A percentile compares a stretch with the other conserved stretches of the same genome.
Conservation (phyloP, 2,888 invertebrate species). For the Andrena haemorrhoa region DNA sequence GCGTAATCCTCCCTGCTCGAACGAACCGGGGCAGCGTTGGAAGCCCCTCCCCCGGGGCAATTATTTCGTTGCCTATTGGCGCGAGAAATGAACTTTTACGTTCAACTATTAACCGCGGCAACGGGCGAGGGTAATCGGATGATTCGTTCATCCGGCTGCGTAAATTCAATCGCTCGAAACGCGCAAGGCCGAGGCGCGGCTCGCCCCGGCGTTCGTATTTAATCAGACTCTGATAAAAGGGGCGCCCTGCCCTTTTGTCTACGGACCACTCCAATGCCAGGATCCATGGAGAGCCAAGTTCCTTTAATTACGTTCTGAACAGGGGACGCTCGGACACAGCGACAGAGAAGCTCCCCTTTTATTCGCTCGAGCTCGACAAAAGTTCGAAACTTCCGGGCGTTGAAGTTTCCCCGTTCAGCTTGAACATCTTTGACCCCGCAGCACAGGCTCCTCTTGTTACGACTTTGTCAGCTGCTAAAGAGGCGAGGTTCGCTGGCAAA, state of each 20-base stretch:
- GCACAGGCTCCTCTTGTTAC: background rate
- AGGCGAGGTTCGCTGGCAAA: conserved; percentile 4
- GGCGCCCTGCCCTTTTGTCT: background rate
- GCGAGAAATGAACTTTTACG: conserved; percentile 48
- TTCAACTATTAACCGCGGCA: conserved; percentile 16
- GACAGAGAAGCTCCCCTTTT: background rate
- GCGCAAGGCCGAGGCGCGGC: background rate
- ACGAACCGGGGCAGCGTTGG: background rate
- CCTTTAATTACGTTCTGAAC: conserved; percentile 8
- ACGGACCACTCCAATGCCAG: background rate
- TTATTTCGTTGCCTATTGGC: conserved; percentile 34
- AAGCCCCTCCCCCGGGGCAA: background rate
- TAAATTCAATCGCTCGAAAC: conserved; percentile 11
- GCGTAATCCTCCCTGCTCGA: background rate
- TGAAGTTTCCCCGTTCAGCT: conserved; percentile 4
- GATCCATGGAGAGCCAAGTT: background rate
- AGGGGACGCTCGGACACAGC: background rate
- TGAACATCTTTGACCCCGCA: conserved; percentile 17
- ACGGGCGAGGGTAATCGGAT: conserved; percentile 33
- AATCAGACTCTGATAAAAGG: conserved; percentile 34
- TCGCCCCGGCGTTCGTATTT: conserved; percentile 9
- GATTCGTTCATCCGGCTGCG: conserved; percentile 20
- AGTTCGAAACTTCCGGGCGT: background rate
- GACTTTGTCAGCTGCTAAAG: background rate
- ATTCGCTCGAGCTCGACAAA: background rate